Base-by-base conservation (phyloP, 2,113 vertebrate species). In the Casuarius casuarius region DNA sequence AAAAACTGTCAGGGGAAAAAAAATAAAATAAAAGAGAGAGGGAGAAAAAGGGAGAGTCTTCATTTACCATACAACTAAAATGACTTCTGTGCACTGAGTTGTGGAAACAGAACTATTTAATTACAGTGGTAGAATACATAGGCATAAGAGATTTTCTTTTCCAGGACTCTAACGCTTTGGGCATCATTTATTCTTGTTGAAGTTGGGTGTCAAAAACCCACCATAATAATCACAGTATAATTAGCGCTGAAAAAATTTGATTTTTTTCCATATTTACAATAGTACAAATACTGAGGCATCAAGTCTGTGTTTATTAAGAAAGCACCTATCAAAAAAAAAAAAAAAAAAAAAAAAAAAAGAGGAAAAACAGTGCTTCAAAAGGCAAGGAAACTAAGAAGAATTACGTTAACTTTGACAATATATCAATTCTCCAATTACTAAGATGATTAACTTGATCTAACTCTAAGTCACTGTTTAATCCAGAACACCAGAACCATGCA, bases 381-480 rank as follows among this genome's bases (percentile, higher is more conserved):
- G 61, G 38, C 16, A 81, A 31, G 3, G 4, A 72, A 90, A 51
- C 6, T 4, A 9, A 29, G 72, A 84, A 49, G 8, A 81, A 88
- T 26, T 54, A 48, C 9, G n/a, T 12, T 23, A 59, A 66, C 4
- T 59, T 90, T 0, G 21, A 49, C 20, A 87, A 59, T 35, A 11
- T 25, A 51, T 11, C 8, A 68, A 42, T 40, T 66, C 5, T 89
- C 88, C 72, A 21, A 23, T 67, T 23, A 10, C 2, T 95, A 4
- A 13, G 79, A 61, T 46, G 15, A 87, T 75, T 81, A 93, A 23
- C 67, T 75, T 23, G 3, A 84, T 58, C 4, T 40, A 92, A 81
- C 49, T 65, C 14, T 12, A 35, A 93, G 33, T 52, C 44, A 87
- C 8, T 92, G 83, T 96, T 91, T 46, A 79, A 88, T 85, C 49